Conservation (phyloP, 2,797 vertebrate genomes). For the Danio albolineatus region DNA sequence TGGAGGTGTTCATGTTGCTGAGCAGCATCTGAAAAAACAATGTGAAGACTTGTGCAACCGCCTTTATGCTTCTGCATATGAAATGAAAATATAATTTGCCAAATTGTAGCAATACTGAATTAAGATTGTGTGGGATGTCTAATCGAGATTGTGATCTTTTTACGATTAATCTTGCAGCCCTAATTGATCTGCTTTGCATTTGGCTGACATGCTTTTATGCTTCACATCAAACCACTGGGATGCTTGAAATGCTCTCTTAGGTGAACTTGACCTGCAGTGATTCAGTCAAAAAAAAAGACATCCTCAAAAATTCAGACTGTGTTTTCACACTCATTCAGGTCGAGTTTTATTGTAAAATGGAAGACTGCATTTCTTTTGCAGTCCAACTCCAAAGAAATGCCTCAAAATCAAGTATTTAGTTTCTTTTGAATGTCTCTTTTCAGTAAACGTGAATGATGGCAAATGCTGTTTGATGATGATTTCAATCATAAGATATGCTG, state of each 20-base stretch:
- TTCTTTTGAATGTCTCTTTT: neutral
- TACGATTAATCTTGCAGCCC: no score
- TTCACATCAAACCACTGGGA: neutral
- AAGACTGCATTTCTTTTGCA: neutral
- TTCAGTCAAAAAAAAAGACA: neutral
- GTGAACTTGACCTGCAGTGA: slow-evolving; percentile 9
- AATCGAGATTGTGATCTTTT: no score
- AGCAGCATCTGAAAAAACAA: no score
- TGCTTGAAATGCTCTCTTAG: neutral
- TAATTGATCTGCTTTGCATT: neutral
- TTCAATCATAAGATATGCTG: neutral
- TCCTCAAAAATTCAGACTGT: neutral
- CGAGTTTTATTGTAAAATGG: neutral
- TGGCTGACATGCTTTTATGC: neutral
- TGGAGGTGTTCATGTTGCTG: no score
- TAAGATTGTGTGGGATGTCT: no score
- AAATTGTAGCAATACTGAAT: no score
- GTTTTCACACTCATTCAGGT: neutral
- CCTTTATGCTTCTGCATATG: no score
- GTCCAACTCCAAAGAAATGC: neutral
- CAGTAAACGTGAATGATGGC: neutral
- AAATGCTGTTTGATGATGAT: neutral
- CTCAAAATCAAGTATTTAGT: neutral
- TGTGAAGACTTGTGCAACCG: no score
- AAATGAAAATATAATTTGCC: no score